Conservation (phyloP, 2,113 vertebrate species). For the Siphamia tubifer region DNA sequence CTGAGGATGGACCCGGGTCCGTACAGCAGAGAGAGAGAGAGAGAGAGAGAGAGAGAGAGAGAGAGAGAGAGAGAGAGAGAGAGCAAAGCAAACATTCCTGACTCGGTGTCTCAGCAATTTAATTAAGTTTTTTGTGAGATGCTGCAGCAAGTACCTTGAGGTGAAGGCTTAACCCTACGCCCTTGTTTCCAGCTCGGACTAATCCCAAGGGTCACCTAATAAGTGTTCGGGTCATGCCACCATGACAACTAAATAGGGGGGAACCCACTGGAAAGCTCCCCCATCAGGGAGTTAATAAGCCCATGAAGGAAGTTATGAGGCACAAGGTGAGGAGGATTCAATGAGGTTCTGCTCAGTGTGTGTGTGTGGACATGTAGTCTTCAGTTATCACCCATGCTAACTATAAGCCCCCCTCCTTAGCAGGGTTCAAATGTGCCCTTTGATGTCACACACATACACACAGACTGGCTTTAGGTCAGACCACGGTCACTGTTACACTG, state of each 20-base stretch:
- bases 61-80: slow-evolving; percentile 11
- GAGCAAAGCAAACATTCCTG: slow-evolving; percentile 88
- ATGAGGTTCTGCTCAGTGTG: background rate
- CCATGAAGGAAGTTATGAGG: slow-evolving; percentile 60
- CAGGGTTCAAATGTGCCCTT: slow-evolving; percentile 39
- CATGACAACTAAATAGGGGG: slow-evolving; percentile 68
- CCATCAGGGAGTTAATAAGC: slow-evolving; percentile 66
- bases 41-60: slow-evolving; percentile 53
- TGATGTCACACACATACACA: slow-evolving; percentile 22
- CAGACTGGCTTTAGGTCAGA: slow-evolving; percentile 25
- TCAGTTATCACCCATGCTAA: slow-evolving; percentile 27
- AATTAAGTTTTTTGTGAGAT: slow-evolving; percentile 85
- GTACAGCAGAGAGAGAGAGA: slow-evolving; percentile 20
- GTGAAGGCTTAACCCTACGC: slow-evolving; percentile 60
- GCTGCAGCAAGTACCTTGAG: slow-evolving; percentile 62
- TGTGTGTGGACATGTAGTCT: slow-evolving; percentile 16
- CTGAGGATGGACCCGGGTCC: slow-evolving; percentile 17
- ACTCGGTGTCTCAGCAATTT: slow-evolving; percentile 88
- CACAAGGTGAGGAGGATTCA: slow-evolving; percentile 52
- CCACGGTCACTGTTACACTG: slow-evolving; percentile 35
- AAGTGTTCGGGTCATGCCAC: slow-evolving; percentile 74
- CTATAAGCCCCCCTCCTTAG: slow-evolving; percentile 12
- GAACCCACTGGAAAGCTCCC: slow-evolving; percentile 36
- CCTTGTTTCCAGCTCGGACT: slow-evolving; percentile 45
- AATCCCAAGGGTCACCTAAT: slow-evolving; percentile 71